Base-by-base conservation (phyloP, 2,113 vertebrate genomes). In the Ranitomeya imitator region DNA sequence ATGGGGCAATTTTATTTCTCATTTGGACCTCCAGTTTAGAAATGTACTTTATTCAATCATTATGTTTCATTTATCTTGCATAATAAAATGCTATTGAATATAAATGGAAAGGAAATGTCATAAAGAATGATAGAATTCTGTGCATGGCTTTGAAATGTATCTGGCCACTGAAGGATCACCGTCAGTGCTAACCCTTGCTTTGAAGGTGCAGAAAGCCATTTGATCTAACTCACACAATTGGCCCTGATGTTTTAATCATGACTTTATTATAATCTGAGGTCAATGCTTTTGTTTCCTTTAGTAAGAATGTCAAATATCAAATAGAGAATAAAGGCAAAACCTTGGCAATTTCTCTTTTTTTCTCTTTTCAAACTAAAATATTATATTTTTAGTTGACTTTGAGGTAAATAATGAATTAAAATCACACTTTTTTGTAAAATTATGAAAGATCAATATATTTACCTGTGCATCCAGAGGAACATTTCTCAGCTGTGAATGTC, bases 161-260 rank as follows among this genome's bases (percentile, higher is more conserved):
- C 55, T 9, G 57, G 57, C 31, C 57, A 81, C 23, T 31, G 23
- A 18, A 18, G 4, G 23, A 15, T 60, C n/a, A 8, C 59, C 18
- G 79, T 81, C 79, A 81, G 79, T 3, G 11, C 52, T 61, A 31
- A 81, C 79, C 79, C 59, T 12, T 26, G 57, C 19, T 61, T 57
- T 61, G 55, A 59, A 80, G 23, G 52, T 14, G 57, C 78, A 80
- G 21, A 37, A 14, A 11, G 79, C 52, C 15, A 26, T 81, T 61
- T 81, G 26, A 81, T 37, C 55, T 81, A 61, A 37, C 10, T 37
- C 79, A 81, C 79, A 81, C 60, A 16, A 81, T 57, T 4, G 16
- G n/a, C 3, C 31, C 57, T 61, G 57, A 61, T 81, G 79, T 81
- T 60, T 81, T 81, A 81, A 60, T 81, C 79, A 81, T 81, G 31